Conservation (phyloP, 1,140 invertebrate genomes). For the Formica selysi region DNA sequence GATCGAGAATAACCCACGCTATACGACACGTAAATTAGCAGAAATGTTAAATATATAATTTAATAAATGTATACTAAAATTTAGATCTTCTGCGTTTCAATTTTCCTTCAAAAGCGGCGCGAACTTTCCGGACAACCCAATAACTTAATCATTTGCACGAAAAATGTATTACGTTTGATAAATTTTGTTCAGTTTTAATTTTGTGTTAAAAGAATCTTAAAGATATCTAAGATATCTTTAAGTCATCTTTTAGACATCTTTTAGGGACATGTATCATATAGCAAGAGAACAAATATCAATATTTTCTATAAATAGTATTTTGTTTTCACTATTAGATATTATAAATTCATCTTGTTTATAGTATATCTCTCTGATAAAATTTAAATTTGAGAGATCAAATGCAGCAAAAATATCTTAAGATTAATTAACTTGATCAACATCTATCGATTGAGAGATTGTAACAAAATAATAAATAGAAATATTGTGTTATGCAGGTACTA, state of each 20-base stretch:
- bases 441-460: background rate
- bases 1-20: too few species aligned
- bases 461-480: conserved; percentile 3
- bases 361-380: background rate
- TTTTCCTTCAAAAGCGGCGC: too few species aligned
- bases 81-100: too few species aligned
- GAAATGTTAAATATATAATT: too few species aligned
- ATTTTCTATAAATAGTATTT: background rate
- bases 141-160: background rate
- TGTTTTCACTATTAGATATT: background rate
- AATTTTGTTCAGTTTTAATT: background rate
- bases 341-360: background rate
- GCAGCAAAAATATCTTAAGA: background rate
- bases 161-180: background rate
- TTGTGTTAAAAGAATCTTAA: background rate
- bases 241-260: too few species aligned
- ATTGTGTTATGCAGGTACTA: conserved; percentile 73
- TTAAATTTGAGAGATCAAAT: background rate
- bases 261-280: too few species aligned
- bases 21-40: too few species aligned
- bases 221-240: too few species aligned
- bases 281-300: background rate
- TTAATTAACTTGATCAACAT: background rate
- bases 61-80: too few species aligned
- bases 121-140: too few species aligned